These are phyloP conservation scores for Euphonia xanthogaster DNA, from an alignment of 2,797 vertebrate species.

Conservation along the genomic window DNA sequence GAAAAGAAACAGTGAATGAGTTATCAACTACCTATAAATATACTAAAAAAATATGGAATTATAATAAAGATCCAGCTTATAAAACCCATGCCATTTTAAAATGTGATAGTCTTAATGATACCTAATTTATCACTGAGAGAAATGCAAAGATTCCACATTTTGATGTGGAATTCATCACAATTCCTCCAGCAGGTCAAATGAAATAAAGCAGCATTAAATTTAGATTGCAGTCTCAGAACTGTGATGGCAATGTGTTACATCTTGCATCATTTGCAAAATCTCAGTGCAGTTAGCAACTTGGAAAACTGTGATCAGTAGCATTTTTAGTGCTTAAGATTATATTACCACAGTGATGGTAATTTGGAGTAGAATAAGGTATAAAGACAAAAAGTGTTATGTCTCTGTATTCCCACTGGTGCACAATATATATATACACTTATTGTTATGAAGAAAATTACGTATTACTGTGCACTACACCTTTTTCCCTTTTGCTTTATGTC, in stretches of 20 bases:
- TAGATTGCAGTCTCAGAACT: neutral
- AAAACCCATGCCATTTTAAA: neutral
- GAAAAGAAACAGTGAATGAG: neutral
- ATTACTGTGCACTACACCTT: neutral
- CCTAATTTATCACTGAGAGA: neutral
- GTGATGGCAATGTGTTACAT: neutral
- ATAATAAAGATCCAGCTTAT: neutral
- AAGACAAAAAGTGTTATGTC: neutral
- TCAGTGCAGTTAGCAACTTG: neutral
- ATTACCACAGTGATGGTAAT: neutral
- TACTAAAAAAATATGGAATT: neutral
- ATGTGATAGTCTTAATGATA: neutral
- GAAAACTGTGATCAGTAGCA: neutral
- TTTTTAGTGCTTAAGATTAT: conserved; percentile 3
- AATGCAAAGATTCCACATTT: neutral
- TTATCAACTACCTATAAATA: neutral
- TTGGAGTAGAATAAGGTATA: neutral
- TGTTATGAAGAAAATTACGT: neutral
- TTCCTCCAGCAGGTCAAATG: neutral
- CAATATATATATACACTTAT: neutral
- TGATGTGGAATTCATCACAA: neutral
- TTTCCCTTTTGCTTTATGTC: neutral
- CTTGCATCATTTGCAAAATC: neutral
- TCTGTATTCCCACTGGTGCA: neutral
- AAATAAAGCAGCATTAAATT: neutral